Evolutionary conservation across 1,140 invertebrate genomes (phyloP).

Genomic region (Hypsibius dujardini): DNA sequence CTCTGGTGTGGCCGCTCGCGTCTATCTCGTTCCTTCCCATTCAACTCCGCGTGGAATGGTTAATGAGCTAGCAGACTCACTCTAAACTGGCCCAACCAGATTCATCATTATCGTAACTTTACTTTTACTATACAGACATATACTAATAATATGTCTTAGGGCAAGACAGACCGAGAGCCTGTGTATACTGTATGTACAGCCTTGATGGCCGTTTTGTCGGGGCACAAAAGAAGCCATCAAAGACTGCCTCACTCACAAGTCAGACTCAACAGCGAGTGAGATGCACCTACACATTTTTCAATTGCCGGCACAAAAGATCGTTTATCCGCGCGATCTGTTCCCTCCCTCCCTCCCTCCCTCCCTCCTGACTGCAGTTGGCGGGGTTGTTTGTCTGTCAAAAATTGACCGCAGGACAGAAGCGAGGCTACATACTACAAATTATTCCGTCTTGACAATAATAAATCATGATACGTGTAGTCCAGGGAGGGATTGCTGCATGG

Average conservation of each 20-base stretch:
- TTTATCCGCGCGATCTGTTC: background rate
- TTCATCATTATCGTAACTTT: background rate
- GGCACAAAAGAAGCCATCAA: too few species aligned
- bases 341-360: background rate
- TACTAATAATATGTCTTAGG: background rate
- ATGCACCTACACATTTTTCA: background rate
- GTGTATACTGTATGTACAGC: too few species aligned
- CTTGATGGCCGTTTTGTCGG: too few species aligned
- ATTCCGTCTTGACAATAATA: background rate
- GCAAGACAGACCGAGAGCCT: too few species aligned
- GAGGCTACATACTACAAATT: background rate
- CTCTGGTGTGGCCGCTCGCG: background rate
- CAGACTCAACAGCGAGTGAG: background rate
- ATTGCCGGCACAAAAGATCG: background rate
- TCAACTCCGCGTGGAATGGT: background rate
- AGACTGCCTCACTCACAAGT: too few species aligned
- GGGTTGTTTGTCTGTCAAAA: background rate
- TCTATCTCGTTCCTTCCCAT: background rate
- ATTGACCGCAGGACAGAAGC: background rate
- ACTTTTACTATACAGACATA: background rate
- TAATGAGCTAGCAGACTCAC: background rate
- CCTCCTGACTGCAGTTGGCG: too few species aligned
- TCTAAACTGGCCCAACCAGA: background rate
- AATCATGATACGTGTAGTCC: background rate
- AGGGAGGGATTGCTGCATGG: background rate